Conservation (phyloP, 2,888 invertebrate species). For the Clanis bilineata region DNA sequence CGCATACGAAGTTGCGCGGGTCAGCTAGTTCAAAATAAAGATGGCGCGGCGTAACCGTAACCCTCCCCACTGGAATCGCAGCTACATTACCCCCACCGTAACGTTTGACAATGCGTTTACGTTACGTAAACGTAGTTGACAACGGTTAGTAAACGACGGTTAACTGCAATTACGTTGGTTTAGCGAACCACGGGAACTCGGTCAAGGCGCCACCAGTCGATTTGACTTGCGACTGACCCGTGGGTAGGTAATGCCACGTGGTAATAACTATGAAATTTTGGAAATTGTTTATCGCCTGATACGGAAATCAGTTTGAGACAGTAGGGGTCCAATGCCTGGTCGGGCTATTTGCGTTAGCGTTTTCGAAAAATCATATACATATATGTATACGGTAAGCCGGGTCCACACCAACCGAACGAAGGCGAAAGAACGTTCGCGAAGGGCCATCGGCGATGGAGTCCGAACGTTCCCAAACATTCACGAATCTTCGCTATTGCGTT, state of each 20-base stretch:
- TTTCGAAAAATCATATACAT: no score
- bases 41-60: no score
- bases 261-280: neutral
- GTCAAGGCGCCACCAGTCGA: constrained; percentile 42
- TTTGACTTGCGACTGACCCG: constrained; percentile 14
- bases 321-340: no score
- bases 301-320: no score
- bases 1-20: neutral
- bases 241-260: neutral
- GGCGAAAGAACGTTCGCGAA: no score
- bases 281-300: no score
- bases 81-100: constrained; percentile 13
- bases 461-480: no score
- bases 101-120: constrained; percentile 33
- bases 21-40: neutral
- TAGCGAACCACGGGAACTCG: constrained; percentile 41
- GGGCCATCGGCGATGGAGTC: no score
- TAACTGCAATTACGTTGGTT: constrained; percentile 44
- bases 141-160: constrained; percentile 14
- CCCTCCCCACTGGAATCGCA: neutral
- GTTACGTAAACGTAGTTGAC: constrained; percentile 33
- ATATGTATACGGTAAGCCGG: no score
- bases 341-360: no score
- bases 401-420: no score
- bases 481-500: no score